Percentiles rank a stretch among this genome's conserved stretches.
Evolutionary conservation across 2,888 invertebrate genomes (phyloP).

Genomic region (Hirtodrosophila alboralis): DNA sequence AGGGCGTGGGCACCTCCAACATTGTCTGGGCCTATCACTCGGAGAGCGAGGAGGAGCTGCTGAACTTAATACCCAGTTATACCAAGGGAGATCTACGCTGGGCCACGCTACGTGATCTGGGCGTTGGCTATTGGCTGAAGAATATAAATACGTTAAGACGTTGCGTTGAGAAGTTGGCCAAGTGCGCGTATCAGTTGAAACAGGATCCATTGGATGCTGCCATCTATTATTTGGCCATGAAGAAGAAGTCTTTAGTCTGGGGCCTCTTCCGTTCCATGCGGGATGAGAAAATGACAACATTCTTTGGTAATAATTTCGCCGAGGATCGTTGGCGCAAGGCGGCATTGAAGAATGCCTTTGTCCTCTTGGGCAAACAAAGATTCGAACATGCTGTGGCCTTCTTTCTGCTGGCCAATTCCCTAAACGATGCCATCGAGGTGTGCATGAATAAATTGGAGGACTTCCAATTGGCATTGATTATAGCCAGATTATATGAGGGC

Average conservation of each 20-base stretch:
- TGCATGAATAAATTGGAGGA: conserved; percentile 93
- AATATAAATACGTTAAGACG: conserved; percentile 92
- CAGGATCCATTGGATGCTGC: conserved; percentile 99
- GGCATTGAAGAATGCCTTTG: conserved; percentile 98
- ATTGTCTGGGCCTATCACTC: conserved; percentile 99
- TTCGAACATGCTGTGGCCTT: conserved; percentile 99
- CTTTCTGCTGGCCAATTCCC: conserved; percentile 96
- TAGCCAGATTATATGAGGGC: conserved; percentile 94
- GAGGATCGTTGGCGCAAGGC: conserved; percentile 98
- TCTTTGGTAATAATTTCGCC: conserved; percentile 97
- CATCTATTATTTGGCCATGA: conserved; percentile 98
- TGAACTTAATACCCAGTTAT: conserved; percentile 94
- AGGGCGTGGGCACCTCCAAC: conserved; percentile 94
- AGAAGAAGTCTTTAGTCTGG: conserved; percentile 98
- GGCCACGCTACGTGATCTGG: conserved; percentile 94
- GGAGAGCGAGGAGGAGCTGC: conserved; percentile 97
- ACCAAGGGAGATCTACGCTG: conserved; percentile 94
- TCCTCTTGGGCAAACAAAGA: conserved; percentile 96
- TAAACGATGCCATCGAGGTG: conserved; percentile 98
- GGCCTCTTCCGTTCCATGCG: conserved; percentile 95
- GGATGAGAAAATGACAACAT: conserved; percentile 96
- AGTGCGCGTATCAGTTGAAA: conserved; percentile 94
- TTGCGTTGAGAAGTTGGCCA: conserved; percentile 96
- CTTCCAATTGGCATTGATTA: conserved; percentile 96
- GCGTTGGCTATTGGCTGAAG: conserved; percentile 98